These are phyloP conservation scores for Cyaniris semiargus DNA, from an alignment of 2,888 invertebrate species.

Conservation along the genomic window DNA sequence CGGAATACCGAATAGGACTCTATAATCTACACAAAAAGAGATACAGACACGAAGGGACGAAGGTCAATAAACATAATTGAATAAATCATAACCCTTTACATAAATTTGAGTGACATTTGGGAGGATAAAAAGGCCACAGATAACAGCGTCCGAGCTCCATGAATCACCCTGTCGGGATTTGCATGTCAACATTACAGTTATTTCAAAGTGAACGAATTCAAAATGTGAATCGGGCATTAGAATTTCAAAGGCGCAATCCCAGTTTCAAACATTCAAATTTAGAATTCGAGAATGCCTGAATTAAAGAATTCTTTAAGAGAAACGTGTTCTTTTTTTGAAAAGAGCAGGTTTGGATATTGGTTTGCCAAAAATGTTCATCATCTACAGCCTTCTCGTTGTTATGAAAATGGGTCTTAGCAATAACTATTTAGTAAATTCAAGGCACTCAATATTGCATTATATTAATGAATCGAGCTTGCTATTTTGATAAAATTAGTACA, in stretches of 20 bases:
- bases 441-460: too few relatives aligned
- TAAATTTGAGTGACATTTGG: conserved; percentile 44
- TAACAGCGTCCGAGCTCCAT: conserved; percentile 47
- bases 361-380: too few relatives aligned
- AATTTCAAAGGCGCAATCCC: conserved; percentile 44
- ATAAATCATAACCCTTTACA: conserved; percentile 35
- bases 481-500: too few relatives aligned
- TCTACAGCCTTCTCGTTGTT: too few relatives aligned
- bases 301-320: conserved; percentile 23
- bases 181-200: conserved; percentile 44
- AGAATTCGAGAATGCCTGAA: conserved; percentile 37
- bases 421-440: too few relatives aligned
- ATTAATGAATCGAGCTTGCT: too few relatives aligned
- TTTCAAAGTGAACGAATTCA: conserved; percentile 35
- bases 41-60: neutral
- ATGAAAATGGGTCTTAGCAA: too few relatives aligned
- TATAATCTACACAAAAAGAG: neutral
- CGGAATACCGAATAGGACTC: neutral
- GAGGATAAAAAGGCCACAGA: conserved; percentile 46
- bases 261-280: conserved; percentile 41
- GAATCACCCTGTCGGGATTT: conserved; percentile 51
- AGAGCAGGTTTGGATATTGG: too few relatives aligned
- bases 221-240: conserved; percentile 40
- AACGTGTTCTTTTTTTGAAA: neutral
- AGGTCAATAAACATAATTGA: conserved; percentile 16